Percentiles rank a stretch among this genome's conserved stretches.
Evolutionary conservation across 2,113 vertebrate species (phyloP).

Genomic region (Nycticorax nycticorax): DNA sequence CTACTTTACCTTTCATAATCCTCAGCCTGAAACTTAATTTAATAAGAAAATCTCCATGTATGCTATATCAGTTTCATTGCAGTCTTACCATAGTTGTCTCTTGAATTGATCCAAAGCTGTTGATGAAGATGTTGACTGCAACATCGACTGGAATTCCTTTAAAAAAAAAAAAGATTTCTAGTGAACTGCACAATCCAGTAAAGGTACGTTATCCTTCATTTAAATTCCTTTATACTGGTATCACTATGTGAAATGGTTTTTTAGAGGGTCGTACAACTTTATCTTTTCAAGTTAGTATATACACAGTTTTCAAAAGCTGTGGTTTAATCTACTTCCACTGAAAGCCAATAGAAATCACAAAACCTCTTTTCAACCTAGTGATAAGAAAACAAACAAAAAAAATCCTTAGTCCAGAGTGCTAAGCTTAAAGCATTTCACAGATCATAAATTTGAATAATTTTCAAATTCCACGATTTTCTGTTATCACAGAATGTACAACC

Average conservation of each 20-base stretch:
- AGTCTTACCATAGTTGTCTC: slow-evolving; percentile 97
- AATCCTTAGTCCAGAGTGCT: neutral
- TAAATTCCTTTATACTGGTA: neutral
- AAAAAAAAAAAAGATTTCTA: neutral
- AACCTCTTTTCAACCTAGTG: neutral
- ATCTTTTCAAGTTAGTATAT: neutral
- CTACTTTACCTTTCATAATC: neutral
- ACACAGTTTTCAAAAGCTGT: neutral
- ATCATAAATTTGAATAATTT: neutral
- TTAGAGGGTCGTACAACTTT: neutral
- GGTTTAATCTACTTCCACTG: neutral
- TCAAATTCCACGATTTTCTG: neutral
- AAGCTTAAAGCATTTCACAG: neutral
- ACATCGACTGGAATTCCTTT: slow-evolving; percentile 96
- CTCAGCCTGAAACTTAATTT: neutral
- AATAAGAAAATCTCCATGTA: neutral
- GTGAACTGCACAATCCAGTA: neutral
- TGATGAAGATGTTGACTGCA: slow-evolving; percentile 98
- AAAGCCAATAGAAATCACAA: neutral
- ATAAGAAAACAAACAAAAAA: neutral
- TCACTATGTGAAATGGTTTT: neutral
- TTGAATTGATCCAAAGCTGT: slow-evolving; percentile 99
- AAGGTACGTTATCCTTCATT: neutral
- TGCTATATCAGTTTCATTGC: neutral
- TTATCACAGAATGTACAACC: neutral